Evolutionary conservation across 2,888 invertebrate species (phyloP).

Genomic region (Caprella mutica): DNA sequence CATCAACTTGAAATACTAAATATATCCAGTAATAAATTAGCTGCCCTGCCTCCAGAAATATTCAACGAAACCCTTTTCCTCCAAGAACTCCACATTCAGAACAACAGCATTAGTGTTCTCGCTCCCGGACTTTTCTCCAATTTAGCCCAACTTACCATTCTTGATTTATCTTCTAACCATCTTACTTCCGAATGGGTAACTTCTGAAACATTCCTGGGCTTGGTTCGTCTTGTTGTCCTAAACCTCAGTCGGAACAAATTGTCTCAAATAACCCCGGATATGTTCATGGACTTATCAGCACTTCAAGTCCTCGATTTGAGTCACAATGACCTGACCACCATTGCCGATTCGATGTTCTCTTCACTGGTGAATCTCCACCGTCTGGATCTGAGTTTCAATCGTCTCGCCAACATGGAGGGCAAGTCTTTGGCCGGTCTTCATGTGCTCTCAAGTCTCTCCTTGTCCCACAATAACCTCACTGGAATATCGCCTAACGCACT

Average conservation of each 20-base stretch:
- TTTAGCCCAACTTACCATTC: conserved; percentile 62
- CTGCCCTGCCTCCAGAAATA: conserved; percentile 64
- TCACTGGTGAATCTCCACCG: conserved; percentile 88
- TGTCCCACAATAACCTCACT: conserved; percentile 74
- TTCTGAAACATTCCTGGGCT: conserved; percentile 69
- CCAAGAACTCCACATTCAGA: conserved; percentile 78
- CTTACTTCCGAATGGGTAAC: conserved; percentile 74
- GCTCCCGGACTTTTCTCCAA: conserved; percentile 77
- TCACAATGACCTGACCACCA: conserved; percentile 67
- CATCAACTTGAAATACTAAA: conserved; percentile 62
- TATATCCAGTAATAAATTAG: conserved; percentile 72
- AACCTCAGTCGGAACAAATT: conserved; percentile 75
- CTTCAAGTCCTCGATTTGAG: conserved; percentile 74
- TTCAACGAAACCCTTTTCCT: conserved; percentile 50
- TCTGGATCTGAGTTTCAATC: conserved; percentile 71
- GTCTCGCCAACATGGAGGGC: conserved; percentile 69
- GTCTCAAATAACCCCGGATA: conserved; percentile 64
- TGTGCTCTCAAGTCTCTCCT: conserved; percentile 67
- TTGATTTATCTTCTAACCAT: conserved; percentile 76
- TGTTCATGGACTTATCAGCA: conserved; percentile 74
- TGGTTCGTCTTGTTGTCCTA: conserved; percentile 73
- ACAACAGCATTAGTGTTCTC: conserved; percentile 76
- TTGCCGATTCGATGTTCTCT: conserved; percentile 75
- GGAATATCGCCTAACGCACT: conserved; percentile 78
- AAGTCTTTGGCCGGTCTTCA: conserved; percentile 77